Evolutionary conservation across 2,888 invertebrate genomes (phyloP).

Genomic region (Pristionchus arcanus): DNA sequence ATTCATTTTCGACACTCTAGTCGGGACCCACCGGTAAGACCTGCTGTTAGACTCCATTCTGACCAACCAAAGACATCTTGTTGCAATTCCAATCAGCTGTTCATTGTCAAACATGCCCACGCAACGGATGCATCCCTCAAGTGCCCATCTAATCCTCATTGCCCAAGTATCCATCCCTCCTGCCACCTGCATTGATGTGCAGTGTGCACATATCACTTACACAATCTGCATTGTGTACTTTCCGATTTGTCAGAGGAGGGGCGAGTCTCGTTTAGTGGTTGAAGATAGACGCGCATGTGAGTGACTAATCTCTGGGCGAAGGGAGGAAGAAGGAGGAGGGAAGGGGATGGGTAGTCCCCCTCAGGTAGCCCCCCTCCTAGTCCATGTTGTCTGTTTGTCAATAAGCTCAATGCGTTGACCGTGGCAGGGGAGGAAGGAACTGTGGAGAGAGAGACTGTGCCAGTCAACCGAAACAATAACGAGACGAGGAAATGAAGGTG

Average conservation of each 20-base stretch:
- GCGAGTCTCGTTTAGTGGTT: not conserved
- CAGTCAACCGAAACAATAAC: slow-evolving; percentile 35
- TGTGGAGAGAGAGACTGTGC: slow-evolving; percentile 18
- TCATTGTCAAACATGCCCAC: not conserved
- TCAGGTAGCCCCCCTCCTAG: slow-evolving; percentile 19
- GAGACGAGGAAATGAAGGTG: not conserved
- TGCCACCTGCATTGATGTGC: slow-evolving; percentile 6
- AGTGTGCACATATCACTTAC: slow-evolving; percentile 42
- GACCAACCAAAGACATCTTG: no score
- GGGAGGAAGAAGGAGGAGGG: not conserved
- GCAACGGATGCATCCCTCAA: not conserved
- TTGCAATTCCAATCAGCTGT: not conserved
- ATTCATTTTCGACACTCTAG: no score
- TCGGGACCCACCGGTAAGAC: not conserved
- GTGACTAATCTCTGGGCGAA: slow-evolving; percentile 21
- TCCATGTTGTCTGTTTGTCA: slow-evolving; percentile 18
- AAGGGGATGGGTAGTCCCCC: slow-evolving; percentile 30
- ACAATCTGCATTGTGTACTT: slow-evolving; percentile 35
- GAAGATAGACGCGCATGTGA: slow-evolving; percentile 13
- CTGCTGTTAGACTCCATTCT: not conserved
- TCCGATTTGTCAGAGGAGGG: slow-evolving; percentile 5
- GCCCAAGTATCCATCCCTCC: not conserved
- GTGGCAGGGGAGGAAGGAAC: slow-evolving; percentile 22
- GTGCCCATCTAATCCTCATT: not conserved
- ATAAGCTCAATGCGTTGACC: slow-evolving; percentile 28